Conservation (phyloP, 2,888 invertebrate genomes). For the Drosophila nr. perissopoda region DNA sequence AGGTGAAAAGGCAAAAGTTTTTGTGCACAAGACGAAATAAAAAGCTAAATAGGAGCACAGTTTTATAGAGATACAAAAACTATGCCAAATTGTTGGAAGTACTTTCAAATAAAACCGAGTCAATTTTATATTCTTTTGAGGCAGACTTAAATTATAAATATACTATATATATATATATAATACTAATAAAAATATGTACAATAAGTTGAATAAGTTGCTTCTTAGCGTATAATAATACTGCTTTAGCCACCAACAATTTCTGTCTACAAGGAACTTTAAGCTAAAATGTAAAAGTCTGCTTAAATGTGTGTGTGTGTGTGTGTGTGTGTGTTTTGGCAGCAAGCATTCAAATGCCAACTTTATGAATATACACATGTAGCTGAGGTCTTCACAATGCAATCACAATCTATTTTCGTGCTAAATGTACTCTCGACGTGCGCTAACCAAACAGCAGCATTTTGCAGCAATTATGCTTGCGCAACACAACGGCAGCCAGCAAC, state of each 20-base stretch:
- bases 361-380: conserved; percentile 6
- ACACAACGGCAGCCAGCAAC: conserved; percentile 54
- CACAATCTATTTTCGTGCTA: conserved; percentile 46
- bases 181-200: too few species aligned
- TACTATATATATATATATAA: too few species aligned
- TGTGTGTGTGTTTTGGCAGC: too few species aligned
- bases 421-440: conserved; percentile 21
- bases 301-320: not conserved
- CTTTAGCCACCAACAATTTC: not conserved
- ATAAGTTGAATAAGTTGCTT: not conserved
- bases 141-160: not conserved
- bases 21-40: not conserved
- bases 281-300: not conserved
- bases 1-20: not conserved
- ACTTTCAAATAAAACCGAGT: not conserved
- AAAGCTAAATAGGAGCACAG: not conserved
- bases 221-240: not conserved
- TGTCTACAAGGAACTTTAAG: not conserved
- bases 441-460: conserved; percentile 59
- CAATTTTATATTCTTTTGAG: not conserved
- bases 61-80: not conserved
- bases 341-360: conserved; percentile 28
- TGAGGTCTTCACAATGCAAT: conserved; percentile 44
- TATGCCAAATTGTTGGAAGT: not conserved
- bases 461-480: conserved; percentile 70